Evolutionary conservation across 92 coral and sea anemone species (phyloP).

Genomic region (Pocillopora meandrina): DNA sequence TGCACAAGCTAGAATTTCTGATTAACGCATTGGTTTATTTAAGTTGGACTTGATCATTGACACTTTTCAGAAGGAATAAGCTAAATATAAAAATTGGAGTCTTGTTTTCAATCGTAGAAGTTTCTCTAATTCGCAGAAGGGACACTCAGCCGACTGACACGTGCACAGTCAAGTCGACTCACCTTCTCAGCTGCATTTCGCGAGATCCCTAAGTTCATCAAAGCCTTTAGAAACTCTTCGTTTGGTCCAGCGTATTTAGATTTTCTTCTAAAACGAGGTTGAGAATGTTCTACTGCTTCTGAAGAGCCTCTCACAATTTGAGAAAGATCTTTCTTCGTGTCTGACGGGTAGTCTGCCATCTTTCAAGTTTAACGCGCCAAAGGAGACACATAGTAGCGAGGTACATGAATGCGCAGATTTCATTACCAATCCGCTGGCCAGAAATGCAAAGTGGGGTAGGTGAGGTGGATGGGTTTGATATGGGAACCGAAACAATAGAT

Average conservation of each 20-base stretch:
- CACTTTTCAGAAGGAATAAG: too few relatives aligned
- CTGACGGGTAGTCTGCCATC: conserved; percentile 18
- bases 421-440: too few relatives aligned
- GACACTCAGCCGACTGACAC: not conserved
- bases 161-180: conserved; percentile 1
- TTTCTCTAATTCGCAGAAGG: too few relatives aligned
- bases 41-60: too few relatives aligned
- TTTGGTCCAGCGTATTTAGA: conserved; percentile 67
- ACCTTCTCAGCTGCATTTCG: conserved; percentile 86
- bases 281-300: not conserved
- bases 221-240: conserved; percentile 59
- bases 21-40: too few relatives aligned
- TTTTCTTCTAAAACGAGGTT: conserved; percentile 26
- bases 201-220: conserved; percentile 79
- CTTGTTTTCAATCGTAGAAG: not conserved
- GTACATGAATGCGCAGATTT: not conserved
- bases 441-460: too few relatives aligned
- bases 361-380: not conserved
- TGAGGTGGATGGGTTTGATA: too few relatives aligned
- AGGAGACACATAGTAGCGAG: not conserved
- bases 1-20: too few relatives aligned
- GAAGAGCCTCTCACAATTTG: conserved; percentile 19
- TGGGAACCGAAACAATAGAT: too few relatives aligned
- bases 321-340: conserved; percentile 18
- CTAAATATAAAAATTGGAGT: too few relatives aligned